Evolutionary conservation across 2,113 vertebrate genomes (phyloP).

Genomic region (Ifrita kowaldi): DNA sequence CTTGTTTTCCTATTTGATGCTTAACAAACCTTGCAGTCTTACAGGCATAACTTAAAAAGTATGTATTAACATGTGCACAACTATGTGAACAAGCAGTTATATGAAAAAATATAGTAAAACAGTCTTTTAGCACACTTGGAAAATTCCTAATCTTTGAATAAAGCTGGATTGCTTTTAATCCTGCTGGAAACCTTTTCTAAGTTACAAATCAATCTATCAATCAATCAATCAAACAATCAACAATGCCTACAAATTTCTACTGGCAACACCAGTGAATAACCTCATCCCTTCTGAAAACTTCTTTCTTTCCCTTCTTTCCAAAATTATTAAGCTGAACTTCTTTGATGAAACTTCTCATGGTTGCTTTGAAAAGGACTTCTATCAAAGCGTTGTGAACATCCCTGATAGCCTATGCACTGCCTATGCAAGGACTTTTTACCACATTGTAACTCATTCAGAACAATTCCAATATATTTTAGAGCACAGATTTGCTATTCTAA

Average conservation of each 20-base stretch:
- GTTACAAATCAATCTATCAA: not conserved
- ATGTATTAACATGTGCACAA: not conserved
- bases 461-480: not conserved
- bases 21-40: not conserved
- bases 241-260: not conserved
- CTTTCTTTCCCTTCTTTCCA: not conserved
- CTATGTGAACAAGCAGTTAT: not conserved
- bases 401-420: not conserved
- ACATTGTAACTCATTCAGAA: not conserved
- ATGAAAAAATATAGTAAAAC: not conserved
- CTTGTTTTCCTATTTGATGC: not conserved
- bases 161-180: not conserved
- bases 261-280: not conserved
- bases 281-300: not conserved
- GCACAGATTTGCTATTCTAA: not conserved
- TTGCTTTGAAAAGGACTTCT: not conserved
- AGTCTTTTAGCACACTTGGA: not conserved
- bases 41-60: not conserved
- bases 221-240: not conserved
- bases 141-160: not conserved
- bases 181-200: not conserved
- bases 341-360: not conserved
- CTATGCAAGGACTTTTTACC: not conserved
- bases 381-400: not conserved
- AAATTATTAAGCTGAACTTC: not conserved